Base-by-base conservation (phyloP, 1,140 invertebrate species). In the Lycorma delicatula region DNA sequence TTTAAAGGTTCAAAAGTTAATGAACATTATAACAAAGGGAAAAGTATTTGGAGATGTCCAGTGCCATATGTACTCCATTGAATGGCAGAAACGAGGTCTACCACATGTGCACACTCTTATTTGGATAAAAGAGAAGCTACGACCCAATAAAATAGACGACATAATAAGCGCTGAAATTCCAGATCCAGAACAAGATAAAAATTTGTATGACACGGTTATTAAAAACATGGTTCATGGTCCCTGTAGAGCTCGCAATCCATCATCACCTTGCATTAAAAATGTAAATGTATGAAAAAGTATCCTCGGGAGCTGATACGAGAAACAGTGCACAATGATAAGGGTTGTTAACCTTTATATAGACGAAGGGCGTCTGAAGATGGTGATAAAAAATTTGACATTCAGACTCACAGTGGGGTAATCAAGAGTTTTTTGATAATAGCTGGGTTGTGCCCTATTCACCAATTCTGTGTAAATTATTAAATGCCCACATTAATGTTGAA, bases 141-240 rank as follows among this genome's bases (percentile, higher is more conserved):
- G 22, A n/a, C 54, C 54, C 36, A 28, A 56, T 57, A 34, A 51
- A 64, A 74, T 77, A 55, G 76, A 80, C 69, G 54, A 68, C 25
- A 63, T 78, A 3, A 75, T 80, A 58, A 75, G 59, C 51, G 77
- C 76, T 2, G 77, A 81, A 72, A 73, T 82, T 58, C 77, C 79
- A 36, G 70, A 79, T 73, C 38, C 44, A 47, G 31, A 62, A 46
- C 64, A 29, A 49, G 71, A 80, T 68, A 71, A 65, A 60, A 18
- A 58, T 25, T 60, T 79, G 29, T 68, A 66, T 70, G 68, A 72
- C 29, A 65, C 71, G 58, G 65, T 77, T 34, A 72, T 41, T 3
- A 71, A 53, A 58, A 71, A 74, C 58, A 77, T 78, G 77, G 74
- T 79, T 60, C 77, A 81, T 72, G 77, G 77, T 23, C 77, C 76